phyloP scores from a whole-genome alignment of 2,797 vertebrate genomes.

The Scolopax bukidnonensis region DNA sequence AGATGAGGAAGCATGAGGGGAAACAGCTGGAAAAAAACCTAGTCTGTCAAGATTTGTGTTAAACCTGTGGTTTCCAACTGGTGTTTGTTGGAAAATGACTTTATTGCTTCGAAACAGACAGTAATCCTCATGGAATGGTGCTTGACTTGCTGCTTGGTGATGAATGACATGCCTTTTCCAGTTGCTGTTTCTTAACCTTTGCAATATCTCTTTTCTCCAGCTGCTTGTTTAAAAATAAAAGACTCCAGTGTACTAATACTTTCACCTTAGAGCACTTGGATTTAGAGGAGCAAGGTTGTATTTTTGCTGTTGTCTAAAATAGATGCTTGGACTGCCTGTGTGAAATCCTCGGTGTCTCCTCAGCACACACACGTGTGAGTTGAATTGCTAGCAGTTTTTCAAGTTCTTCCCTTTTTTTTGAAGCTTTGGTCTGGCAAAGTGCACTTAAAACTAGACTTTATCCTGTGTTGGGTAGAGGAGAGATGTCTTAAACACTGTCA shows the following conservation, averaged over 20 bases:
- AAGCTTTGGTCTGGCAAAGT: neutral
- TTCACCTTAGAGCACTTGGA: neutral
- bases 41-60: neutral
- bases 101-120: neutral
- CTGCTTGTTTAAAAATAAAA: neutral
- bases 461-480: neutral
- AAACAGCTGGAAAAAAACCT: conserved; percentile 11
- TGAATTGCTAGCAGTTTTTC: neutral
- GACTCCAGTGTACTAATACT: neutral
- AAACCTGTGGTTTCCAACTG: neutral
- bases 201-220: neutral
- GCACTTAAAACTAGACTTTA: neutral
- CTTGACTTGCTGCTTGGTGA: neutral
- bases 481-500: neutral
- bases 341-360: neutral
- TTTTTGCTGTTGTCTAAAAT: neutral
- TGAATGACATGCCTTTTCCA: neutral
- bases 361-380: fast-evolving
- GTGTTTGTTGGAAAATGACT: neutral
- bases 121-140: neutral
- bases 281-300: neutral
- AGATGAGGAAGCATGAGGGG: neutral
- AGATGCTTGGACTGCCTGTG: neutral
- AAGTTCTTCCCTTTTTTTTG: neutral
- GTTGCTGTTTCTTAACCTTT: neutral